Conservation (phyloP, 2,888 invertebrate species). For the Tenthredo scrophulariae region DNA sequence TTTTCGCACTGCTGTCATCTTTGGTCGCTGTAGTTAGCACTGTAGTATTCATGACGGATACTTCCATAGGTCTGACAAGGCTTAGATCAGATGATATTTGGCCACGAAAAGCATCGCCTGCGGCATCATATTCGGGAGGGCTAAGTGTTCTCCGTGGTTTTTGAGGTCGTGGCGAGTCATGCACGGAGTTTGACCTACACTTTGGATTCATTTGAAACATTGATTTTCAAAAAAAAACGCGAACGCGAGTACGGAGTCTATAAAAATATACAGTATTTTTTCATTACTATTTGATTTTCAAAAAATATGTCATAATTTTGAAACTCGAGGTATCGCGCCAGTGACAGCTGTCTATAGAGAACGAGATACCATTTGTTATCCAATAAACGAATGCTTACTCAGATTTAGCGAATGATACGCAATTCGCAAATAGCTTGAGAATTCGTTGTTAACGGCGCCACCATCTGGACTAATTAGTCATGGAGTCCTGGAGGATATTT, state of each 20-base stretch:
- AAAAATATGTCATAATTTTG: constrained; percentile 44
- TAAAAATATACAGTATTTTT: neutral
- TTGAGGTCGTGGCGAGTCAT: neutral
- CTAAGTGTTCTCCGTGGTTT: constrained; percentile 9
- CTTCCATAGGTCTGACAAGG: neutral
- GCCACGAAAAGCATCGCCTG: neutral
- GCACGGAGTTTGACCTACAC: constrained; percentile 16
- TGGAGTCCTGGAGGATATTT: neutral
- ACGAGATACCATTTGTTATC: constrained; percentile 1
- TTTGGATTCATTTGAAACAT: neutral
- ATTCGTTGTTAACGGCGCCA: neutral
- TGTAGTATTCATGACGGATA: neutral
- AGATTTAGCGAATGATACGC: neutral
- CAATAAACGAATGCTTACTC: neutral
- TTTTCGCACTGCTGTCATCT: neutral
- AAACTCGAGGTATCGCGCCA: constrained; percentile 9
- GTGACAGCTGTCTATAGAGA: constrained; percentile 22
- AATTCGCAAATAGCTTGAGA: too few relatives aligned
- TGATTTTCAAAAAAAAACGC: neutral
- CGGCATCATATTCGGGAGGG: constrained; percentile 26
- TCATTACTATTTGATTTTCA: constrained; percentile 22
- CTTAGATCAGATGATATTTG: neutral
- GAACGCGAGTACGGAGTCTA: neutral
- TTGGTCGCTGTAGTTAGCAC: neutral
- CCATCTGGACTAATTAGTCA: neutral